Percentiles rank a stretch among this genome's conserved stretches.
These are phyloP conservation scores for Melinaea menophilus DNA, from an alignment of 2,888 invertebrate genomes.

Conservation along the genomic window DNA sequence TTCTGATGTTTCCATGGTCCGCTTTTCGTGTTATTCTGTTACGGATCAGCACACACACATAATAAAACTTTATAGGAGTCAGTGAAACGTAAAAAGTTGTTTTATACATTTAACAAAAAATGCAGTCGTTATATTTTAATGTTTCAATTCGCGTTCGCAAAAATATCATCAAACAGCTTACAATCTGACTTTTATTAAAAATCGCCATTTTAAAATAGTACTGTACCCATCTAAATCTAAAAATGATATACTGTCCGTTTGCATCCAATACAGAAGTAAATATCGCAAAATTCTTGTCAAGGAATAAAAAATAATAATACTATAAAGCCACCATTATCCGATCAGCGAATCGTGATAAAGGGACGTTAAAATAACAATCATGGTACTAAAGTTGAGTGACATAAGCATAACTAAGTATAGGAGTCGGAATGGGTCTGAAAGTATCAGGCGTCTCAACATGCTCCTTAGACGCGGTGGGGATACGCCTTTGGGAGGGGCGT, in stretches of 20 bases:
- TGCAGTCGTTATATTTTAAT: too few relatives aligned
- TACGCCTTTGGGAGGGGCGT: constrained; percentile 56
- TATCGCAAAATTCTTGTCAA: background rate
- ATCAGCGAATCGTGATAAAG: background rate
- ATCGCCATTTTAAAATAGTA: constrained; percentile 4
- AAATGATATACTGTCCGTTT: background rate
- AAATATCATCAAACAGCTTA: too few relatives aligned
- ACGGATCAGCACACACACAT: too few relatives aligned
- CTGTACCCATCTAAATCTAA: too few relatives aligned
- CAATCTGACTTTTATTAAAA: background rate
- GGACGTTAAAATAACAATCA: constrained; percentile 18
- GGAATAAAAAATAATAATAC: background rate
- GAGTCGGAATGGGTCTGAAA: constrained; percentile 50
- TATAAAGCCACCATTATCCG: background rate
- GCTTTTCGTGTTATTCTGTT: too few relatives aligned
- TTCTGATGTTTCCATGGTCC: too few relatives aligned
- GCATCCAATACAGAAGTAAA: background rate
- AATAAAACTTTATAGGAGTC: too few relatives aligned
- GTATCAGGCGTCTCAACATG: constrained; percentile 51
- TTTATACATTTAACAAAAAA: too few relatives aligned
- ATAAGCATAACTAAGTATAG: constrained; percentile 34
- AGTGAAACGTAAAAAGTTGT: too few relatives aligned
- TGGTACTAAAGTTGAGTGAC: constrained; percentile 36
- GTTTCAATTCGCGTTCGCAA: background rate
- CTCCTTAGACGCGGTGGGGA: constrained; percentile 42